Evolutionary conservation across 2,888 invertebrate genomes (phyloP).

Genomic region (Brachycybe producta): DNA sequence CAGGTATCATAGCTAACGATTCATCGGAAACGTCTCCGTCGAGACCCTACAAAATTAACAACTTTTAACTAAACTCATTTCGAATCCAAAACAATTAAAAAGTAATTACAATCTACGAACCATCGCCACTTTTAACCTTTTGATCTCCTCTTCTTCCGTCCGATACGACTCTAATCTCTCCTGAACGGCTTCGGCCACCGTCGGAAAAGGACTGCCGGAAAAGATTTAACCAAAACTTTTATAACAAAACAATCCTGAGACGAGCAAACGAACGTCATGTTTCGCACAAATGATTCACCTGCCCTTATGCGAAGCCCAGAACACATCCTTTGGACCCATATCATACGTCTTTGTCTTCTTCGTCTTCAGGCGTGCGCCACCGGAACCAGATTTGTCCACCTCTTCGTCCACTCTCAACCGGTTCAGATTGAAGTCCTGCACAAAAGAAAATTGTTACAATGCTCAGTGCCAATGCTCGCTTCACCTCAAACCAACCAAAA

Average conservation of each 20-base stretch:
- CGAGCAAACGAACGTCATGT: background rate
- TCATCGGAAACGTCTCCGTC: slow-evolving; percentile 79
- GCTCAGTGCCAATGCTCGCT: background rate
- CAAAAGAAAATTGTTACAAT: slow-evolving; percentile 6
- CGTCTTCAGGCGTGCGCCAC: slow-evolving; percentile 29
- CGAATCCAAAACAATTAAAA: too few relatives aligned
- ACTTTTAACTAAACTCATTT: too few relatives aligned
- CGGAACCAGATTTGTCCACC: slow-evolving; percentile 28
- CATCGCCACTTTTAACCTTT: slow-evolving; percentile 85
- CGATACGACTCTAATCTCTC: slow-evolving; percentile 92
- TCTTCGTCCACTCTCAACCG: slow-evolving; percentile 58
- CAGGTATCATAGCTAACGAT: slow-evolving; percentile 63
- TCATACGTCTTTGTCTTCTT: slow-evolving; percentile 79
- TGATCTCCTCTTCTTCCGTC: slow-evolving; percentile 90
- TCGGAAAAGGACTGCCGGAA: slow-evolving; percentile 40
- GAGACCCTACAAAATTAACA: slow-evolving; percentile 45
- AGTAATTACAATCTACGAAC: slow-evolving; percentile 28
- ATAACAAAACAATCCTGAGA: background rate
- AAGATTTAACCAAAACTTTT: background rate
- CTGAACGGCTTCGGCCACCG: slow-evolving; percentile 95
- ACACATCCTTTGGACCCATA: slow-evolving; percentile 71
- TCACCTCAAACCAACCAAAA: slow-evolving; percentile 41
- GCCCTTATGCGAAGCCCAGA: slow-evolving; percentile 90
- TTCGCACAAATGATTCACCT: slow-evolving; percentile 33
- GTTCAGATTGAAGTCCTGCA: slow-evolving; percentile 68